A percentile compares a stretch with the other conserved stretches of the same genome.
Evolutionary conservation across 1,140 invertebrate genomes (phyloP).

Genomic region (Nasonia giraulti): DNA sequence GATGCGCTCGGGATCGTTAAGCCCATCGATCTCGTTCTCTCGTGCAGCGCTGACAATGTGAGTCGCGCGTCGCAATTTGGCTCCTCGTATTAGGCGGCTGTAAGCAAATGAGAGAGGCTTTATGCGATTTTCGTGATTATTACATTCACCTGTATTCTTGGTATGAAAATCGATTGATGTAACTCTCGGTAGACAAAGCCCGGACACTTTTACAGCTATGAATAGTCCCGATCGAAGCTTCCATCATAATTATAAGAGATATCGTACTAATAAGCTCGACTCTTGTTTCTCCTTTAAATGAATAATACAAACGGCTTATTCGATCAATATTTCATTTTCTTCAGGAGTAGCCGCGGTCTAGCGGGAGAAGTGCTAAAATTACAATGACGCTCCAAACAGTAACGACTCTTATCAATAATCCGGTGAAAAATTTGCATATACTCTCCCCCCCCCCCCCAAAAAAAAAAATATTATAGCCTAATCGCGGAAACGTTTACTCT

Average conservation of each 20-base stretch:
- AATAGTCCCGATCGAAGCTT: too few species aligned
- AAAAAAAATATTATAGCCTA: not conserved
- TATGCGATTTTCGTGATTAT: too few species aligned
- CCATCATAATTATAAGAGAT: too few species aligned
- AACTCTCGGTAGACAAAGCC: too few species aligned
- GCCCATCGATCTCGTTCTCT: not conserved
- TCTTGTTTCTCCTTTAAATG: not conserved
- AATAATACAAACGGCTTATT: not conserved
- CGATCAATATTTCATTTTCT: not conserved
- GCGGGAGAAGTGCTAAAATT: not conserved
- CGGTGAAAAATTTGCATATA: constrained; percentile 7
- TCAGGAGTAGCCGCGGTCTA: too few species aligned
- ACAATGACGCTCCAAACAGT: constrained; percentile 29
- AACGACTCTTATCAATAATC: constrained; percentile 44
- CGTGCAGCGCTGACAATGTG: not conserved
- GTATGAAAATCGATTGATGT: too few species aligned
- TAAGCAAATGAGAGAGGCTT: not conserved
- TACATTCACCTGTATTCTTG: too few species aligned
- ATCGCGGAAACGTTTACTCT: not conserved
- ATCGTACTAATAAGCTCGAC: too few species aligned
- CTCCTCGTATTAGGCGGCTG: not conserved
- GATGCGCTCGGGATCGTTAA: not conserved
- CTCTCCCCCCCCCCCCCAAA: too few species aligned
- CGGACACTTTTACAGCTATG: too few species aligned
- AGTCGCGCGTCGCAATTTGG: not conserved